Base-by-base conservation (phyloP, 2,113 vertebrate species). In the Carassius carassius region DNA sequence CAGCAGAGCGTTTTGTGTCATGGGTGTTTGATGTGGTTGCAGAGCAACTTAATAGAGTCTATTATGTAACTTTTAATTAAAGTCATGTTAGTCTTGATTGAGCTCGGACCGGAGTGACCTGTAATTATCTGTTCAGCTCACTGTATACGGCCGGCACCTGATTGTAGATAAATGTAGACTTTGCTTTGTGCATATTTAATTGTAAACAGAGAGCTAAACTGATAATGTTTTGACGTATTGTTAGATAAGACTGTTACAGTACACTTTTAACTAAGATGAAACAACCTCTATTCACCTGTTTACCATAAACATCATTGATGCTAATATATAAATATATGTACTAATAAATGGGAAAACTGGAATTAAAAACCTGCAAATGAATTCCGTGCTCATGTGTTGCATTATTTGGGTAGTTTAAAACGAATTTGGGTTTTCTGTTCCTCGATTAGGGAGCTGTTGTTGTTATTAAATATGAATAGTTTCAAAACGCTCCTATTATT, bases 31-130 rank as follows among this genome's bases (percentile, higher is more conserved):
- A 89, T 95, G 91, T 94, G 91, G 96, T 96, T 97, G 97, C 96
- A 97, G 96, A 96, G 96, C 97, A 96, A 96, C 96, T 96, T 94
- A 91, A 85, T 89, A 84, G 78, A 86, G 84, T 87, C 81, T 97
- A 94, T 94, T 95, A 94, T 90, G 90, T 96, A 94, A 95, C 94
- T 93, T 93, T 92, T 90, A 92, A 93, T 84, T 85, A 90, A 94
- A 94, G 94, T 93, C 90, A 90, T 90, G 86, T 91, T 95, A 93
- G 95, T 86, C 95, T 94, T 95, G 94, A 92, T 94, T 92, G 77
- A 89, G 93, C 95, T 93, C 90, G 92, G 91, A 86, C 92, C 92
- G 93, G 94, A 90, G 92, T 94, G 95, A 95, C 86, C 92, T 89
- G 87, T 93, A 47, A 47, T 12, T 47, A 47, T 47, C 10, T 4